Evolutionary conservation across 2,888 invertebrate genomes (phyloP), one percentile per base, ranked within the genome.

Genomic region (Oligia latruncula): DNA sequence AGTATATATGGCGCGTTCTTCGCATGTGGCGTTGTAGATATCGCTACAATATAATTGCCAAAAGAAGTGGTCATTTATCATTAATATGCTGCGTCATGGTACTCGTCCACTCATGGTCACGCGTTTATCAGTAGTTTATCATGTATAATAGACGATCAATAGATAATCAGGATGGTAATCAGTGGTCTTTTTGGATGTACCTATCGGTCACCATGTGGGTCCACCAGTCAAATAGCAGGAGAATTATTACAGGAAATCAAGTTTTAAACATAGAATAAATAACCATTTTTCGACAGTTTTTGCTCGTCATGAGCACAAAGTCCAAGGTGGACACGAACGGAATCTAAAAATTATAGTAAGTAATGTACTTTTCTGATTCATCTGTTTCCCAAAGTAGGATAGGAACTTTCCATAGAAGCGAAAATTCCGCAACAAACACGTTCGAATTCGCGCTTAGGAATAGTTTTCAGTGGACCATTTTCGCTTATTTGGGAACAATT

Each of bases 61-160:
- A 35, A n/a, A n/a, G 23, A 43, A 43, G 23, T 9, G 4, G 6
- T 35, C 0, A 9, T 17, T 58, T 74, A 43, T 43, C 43, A 58
- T 15, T 9, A 74, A 8, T 46, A 17, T 46, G 75, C 52, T n/a
- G 13, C 5, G 23, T 77, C 76, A 52, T 62, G 35, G 17, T 74
- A n/a, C 17, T 62, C 46, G 5, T 43, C 5, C 29, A 55, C 6
- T 29, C 60, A 74, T 74, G 75, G 74, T 1, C 49, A 29, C 4
- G 11, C 5, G 13, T 15, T 11, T 74, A 62, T 60, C 49, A 17
- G 40, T 62, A 20, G 60, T 11, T 49, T 3, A 62, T 62, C 1
- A 20, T 67, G 40, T 67, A 5, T 40, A 11, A 46, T 29, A n/a
- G 0, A n/a, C 4, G 4, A 74, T 67, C n/a, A 23, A 35, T 23